Evolutionary conservation across 2,113 vertebrate genomes (phyloP).

Genomic region (Datnioides undecimradiatus): DNA sequence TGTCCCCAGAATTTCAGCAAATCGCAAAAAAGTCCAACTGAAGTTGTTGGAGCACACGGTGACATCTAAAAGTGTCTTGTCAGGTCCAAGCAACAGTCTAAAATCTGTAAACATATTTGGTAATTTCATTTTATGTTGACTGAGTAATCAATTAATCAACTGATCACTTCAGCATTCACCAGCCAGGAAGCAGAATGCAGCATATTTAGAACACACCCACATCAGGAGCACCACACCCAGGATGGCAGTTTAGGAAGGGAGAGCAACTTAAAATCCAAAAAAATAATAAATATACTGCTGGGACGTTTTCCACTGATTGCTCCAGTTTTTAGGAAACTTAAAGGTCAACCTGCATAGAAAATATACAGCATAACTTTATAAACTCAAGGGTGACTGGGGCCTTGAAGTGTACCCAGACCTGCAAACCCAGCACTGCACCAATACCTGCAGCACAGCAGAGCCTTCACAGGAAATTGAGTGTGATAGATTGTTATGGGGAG

Average conservation of each 20-base stretch:
- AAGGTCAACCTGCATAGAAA: background rate
- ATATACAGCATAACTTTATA: background rate
- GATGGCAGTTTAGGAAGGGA: background rate
- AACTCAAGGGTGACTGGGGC: background rate
- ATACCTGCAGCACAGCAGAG: background rate
- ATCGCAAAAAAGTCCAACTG: too few relatives aligned
- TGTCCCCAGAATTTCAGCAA: too few relatives aligned
- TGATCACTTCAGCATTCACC: background rate
- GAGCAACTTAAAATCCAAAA: background rate
- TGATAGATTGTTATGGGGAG: slow-evolving; percentile 13
- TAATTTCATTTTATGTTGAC: background rate
- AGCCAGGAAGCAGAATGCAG: background rate
- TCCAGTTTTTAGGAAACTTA: background rate
- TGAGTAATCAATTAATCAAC: background rate
- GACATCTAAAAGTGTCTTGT: background rate
- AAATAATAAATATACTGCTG: background rate
- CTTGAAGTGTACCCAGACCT: background rate
- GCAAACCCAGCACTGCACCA: background rate
- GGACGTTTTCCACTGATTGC: background rate
- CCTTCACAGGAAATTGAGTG: background rate
- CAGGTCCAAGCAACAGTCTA: background rate
- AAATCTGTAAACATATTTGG: background rate
- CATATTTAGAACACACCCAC: background rate
- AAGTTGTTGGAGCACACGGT: background rate
- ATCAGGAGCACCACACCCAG: background rate